phyloP scores from a whole-genome alignment of 2,888 invertebrate genomes.

The Polietes domitor region DNA sequence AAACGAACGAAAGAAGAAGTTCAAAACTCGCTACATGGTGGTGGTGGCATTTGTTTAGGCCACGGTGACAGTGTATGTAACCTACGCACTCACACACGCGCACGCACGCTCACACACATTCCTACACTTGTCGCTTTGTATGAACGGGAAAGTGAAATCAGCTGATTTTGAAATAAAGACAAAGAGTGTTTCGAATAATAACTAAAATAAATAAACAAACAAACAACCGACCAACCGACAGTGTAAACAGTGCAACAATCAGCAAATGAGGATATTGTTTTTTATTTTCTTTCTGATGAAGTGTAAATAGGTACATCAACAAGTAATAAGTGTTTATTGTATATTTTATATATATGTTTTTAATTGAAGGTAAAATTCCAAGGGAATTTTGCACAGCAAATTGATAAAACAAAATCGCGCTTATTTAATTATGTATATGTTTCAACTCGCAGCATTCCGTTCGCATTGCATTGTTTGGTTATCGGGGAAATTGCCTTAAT shows the following conservation, averaged over 20 bases:
- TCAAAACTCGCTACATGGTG: background rate
- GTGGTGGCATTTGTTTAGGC: background rate
- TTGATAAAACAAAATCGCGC: background rate
- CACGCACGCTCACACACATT: background rate
- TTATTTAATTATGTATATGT: background rate
- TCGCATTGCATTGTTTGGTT: background rate
- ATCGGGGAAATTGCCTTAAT: background rate
- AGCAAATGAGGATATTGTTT: background rate
- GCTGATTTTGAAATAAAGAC: conserved; percentile 19
- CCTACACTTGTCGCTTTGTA: too few species aligned
- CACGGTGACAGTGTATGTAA: background rate
- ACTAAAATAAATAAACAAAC: background rate
- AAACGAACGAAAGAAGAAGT: background rate
- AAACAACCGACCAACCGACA: background rate
- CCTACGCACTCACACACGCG: background rate
- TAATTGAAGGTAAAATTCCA: conserved; percentile 22
- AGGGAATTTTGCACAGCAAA: background rate
- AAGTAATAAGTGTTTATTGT: conserved; percentile 12
- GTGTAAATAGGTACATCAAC: background rate
- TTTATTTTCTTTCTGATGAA: too few species aligned
- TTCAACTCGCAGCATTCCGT: too few species aligned
- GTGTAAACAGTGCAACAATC: too few species aligned
- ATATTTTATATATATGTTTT: background rate
- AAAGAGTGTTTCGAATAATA: background rate
- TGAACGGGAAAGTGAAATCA: conserved; percentile 39